Base-by-base conservation (phyloP, 2,797 vertebrate genomes). In the Alexandromys oeconomus region DNA sequence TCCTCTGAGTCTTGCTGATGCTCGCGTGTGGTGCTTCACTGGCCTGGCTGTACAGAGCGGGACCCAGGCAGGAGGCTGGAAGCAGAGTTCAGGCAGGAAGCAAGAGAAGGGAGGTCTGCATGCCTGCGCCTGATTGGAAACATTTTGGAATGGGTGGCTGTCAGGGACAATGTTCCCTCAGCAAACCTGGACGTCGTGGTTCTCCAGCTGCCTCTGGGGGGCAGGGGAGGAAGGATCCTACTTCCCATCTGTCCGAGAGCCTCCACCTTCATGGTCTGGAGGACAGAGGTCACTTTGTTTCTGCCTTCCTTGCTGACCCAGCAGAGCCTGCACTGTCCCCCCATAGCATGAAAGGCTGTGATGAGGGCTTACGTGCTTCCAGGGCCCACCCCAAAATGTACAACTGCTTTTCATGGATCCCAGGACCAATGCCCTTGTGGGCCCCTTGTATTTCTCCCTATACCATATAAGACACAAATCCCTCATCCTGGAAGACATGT, bases 1-100 rank as follows among this genome's bases (percentile, higher is more conserved):
- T 37, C 67, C 21, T 46, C 15, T 3, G 1, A 10, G 13, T 29
- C 61, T 51, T 43, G 81, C 40, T 31, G 1, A 23, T 0, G 6
- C 10, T 48, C 6, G 8, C 46, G 9, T 1, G 15, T 15, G 0
- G 13, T 0, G 1, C 10, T 0, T 54, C 4, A 0, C 0, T 2
- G 34, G 48, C 59, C 57, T 40, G 6, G 0, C 5, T 2, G 5
- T 2, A 1, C 17, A 3, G 0, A 29, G 34, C 3, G 0, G 2
- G 69, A 59, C n/a, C 5, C 1, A 29, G 15, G 27, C 9, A 19
- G 3, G 10, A n/a, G 25, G 25, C 3, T 0, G 4, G 46, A 17
- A 43, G 27, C 5, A 4, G 12, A 2, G 40, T 19, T 65, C 17
- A 13, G 23, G 1, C 11, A 13, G 25, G 67, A 84, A 19, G 14